phyloP scores from a whole-genome alignment of 2,113 vertebrate genomes.

The Coptodon bakossiorum region DNA sequence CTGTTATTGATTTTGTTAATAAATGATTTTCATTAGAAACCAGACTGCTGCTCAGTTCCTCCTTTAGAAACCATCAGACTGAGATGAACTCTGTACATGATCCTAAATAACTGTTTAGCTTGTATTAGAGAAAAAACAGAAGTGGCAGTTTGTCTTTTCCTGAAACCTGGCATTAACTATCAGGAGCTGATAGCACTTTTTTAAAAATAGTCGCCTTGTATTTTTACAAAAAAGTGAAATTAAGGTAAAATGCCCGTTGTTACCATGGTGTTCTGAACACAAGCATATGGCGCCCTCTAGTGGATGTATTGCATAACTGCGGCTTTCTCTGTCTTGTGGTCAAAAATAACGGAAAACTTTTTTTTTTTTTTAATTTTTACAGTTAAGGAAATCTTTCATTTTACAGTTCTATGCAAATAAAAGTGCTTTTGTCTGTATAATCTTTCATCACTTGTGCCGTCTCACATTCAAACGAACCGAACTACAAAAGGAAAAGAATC shows the following conservation, averaged over 20 bases:
- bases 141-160: neutral
- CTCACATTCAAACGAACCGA: rapidly evolving
- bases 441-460: rapidly evolving
- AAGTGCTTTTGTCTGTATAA: rapidly evolving
- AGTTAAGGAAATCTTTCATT: neutral
- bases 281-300: neutral
- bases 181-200: neutral
- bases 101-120: neutral
- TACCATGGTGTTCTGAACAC: neutral
- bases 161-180: rapidly evolving
- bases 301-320: neutral
- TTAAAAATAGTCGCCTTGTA: rapidly evolving
- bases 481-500: neutral
- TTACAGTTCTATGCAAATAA: neutral
- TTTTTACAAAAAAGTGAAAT: neutral
- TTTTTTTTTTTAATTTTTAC: rapidly evolving
- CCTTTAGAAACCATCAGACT: neutral
- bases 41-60: rapidly evolving
- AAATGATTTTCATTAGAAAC: neutral
- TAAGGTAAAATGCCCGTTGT: neutral
- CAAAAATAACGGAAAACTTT: rapidly evolving
- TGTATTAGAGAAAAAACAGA: rapidly evolving
- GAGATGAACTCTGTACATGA: neutral
- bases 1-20: neutral
- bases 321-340: neutral